A percentile compares a stretch with the other conserved stretches of the same genome.
Evolutionary conservation across 2,113 vertebrate species (phyloP).

Genomic region (Conger conger): DNA sequence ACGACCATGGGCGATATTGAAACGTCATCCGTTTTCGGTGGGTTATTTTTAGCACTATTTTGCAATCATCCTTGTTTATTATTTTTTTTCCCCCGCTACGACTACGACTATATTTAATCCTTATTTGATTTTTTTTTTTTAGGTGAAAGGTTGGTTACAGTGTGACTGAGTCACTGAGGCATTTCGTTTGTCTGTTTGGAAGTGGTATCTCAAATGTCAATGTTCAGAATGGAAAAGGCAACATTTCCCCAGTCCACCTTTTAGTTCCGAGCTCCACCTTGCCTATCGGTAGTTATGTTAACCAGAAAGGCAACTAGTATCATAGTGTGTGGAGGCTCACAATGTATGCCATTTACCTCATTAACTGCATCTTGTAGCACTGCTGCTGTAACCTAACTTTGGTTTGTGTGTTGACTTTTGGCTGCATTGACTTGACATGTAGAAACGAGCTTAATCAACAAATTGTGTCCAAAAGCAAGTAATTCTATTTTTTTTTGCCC

Average conservation of each 20-base stretch:
- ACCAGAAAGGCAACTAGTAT: neutral
- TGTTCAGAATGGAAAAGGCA: neutral
- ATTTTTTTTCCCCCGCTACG: constrained; percentile 8
- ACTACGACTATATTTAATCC: neutral
- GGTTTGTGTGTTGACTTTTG: neutral
- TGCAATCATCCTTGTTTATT: constrained; percentile 3
- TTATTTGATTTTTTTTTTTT: constrained; percentile 22
- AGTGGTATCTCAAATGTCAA: neutral
- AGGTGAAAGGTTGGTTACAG: constrained; percentile 29
- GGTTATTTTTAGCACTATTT: constrained; percentile 16
- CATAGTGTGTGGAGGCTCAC: neutral
- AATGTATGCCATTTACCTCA: neutral
- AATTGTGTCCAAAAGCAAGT: neutral
- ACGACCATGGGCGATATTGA: neutral
- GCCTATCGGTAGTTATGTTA: neutral
- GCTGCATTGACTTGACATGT: neutral
- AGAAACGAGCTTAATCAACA: neutral
- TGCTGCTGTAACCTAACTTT: neutral
- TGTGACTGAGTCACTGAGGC: constrained; percentile 25
- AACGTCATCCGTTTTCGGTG: neutral
- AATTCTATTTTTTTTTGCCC: neutral
- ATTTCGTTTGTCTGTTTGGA: constrained; percentile 8
- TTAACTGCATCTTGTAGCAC: neutral
- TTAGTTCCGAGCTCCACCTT: neutral
- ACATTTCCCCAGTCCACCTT: neutral